Evolutionary conservation across 2,113 vertebrate species (phyloP), one percentile per base, ranked within the genome.

Genomic region (Mesocricetus auratus): DNA sequence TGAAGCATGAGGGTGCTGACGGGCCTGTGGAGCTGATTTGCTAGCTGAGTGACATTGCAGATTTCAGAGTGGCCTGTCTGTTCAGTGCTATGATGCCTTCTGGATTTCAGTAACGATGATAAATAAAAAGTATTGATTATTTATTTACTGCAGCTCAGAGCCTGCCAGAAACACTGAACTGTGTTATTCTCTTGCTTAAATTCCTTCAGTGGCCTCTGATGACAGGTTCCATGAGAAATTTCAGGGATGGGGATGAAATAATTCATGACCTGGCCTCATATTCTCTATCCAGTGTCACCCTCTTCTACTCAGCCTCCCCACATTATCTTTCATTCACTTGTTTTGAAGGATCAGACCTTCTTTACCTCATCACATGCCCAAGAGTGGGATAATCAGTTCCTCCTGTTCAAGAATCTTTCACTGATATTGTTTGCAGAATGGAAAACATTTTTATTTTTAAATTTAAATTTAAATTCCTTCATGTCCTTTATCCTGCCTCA

Each of bases 111-210:
- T n/a, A 87, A 58, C 17, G 85, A 31, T 74, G 26, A 69, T 60
- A 86, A 77, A 42, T 62, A 9, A 62, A 82, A 83, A 50, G 10
- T 31, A 87, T 56, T 50, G 24, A 69, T 83, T 5, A 50, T 62
- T 87, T 62, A n/a, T 81, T 95, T 60, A 96, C 77, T 95, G 21
- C 2, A 64, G 60, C 29, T 39, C 64, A 73, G 4, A 68, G 33
- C 62, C 73, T 50, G 26, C 22, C 26, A 13, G 56, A 53, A 90
- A 42, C 22, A 64, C 29, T 42, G 36, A 83, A 68, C 50, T 29
- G 42, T 12, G 11, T 47, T 62, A 12, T 24, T 64, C 73, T 86
- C 36, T 21, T 85, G 9, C 21, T 78, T 86, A 33, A 93, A 69
- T 78, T 13, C 64, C 60, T 94, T 94, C 26, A 42, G 2, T 39